These are phyloP conservation scores for Malurus elegans DNA, from an alignment of 2,113 vertebrate genomes.

Conservation along the genomic window DNA sequence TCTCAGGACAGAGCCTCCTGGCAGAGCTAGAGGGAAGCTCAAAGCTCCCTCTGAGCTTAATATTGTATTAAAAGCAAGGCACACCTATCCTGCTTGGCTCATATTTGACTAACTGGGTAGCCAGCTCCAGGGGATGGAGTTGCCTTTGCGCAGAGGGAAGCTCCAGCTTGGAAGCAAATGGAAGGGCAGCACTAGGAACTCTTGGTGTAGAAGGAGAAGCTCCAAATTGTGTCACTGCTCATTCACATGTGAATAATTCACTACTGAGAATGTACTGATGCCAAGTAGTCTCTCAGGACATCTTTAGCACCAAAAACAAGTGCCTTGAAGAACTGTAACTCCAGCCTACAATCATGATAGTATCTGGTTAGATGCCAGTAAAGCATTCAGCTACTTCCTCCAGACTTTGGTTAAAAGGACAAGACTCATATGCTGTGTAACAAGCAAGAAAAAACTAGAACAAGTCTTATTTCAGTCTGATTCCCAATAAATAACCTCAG, in stretches of 20 bases:
- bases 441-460: not conserved
- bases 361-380: not conserved
- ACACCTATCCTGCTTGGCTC: not conserved
- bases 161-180: not conserved
- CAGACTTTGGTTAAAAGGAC: not conserved
- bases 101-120: not conserved
- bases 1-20: not conserved
- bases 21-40: not conserved
- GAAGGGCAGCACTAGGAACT: not conserved
- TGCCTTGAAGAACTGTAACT: not conserved
- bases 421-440: not conserved
- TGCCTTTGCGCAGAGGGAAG: not conserved
- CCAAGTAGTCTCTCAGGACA: not conserved
- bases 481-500: not conserved
- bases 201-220: not conserved
- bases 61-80: not conserved
- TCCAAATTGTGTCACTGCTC: not conserved
- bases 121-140: not conserved
- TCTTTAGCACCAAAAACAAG: not conserved
- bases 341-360: not conserved
- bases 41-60: not conserved
- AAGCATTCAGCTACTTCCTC: not conserved
- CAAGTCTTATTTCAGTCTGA: not conserved
- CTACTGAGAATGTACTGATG: accelerated
- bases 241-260: not conserved